phyloP scores from a whole-genome alignment of 92 coral and sea anemone genomes.

The Zoanthus sansibaricus region DNA sequence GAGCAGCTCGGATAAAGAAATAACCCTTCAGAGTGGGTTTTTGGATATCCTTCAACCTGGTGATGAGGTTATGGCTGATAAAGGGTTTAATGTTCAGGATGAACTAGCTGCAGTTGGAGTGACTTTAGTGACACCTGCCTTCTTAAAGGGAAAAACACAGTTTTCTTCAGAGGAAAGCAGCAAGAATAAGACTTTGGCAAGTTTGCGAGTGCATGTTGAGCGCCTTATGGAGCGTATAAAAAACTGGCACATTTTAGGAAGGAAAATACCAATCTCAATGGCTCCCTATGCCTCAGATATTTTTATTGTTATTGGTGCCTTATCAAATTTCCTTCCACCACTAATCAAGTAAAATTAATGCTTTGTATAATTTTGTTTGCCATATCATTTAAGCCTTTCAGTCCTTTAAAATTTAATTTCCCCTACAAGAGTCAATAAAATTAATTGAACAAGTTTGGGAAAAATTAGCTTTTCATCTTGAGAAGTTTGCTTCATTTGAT shows the following conservation, averaged over 20 bases:
- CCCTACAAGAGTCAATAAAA: neutral
- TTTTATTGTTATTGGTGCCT: constrained; percentile 36
- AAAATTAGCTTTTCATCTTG: neutral
- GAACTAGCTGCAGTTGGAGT: constrained; percentile 51
- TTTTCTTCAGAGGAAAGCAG: constrained; percentile 27
- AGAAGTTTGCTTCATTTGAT: too few relatives aligned
- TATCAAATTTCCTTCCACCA: constrained; percentile 42
- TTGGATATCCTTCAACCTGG: constrained; percentile 15
- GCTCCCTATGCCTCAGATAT: constrained; percentile 62
- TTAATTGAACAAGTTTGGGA: constrained; percentile 2
- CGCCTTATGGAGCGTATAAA: constrained; percentile 57
- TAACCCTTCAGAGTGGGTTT: constrained; percentile 50
- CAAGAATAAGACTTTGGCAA: constrained; percentile 48
- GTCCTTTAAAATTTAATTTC: constrained; percentile 7
- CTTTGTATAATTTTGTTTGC: neutral
- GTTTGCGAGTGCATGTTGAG: constrained; percentile 50
- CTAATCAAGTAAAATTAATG: neutral
- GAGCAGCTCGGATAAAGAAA: constrained; percentile 57
- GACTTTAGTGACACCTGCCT: constrained; percentile 39
- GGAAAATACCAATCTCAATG: constrained; percentile 51
- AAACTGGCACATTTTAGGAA: constrained; percentile 57
- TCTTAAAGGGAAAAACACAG: constrained; percentile 40
- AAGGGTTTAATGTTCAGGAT: constrained; percentile 45
- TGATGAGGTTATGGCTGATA: constrained; percentile 48
- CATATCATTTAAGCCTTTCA: neutral